Base-by-base conservation (phyloP, 2,797 vertebrate species). In the Esox lucius region DNA sequence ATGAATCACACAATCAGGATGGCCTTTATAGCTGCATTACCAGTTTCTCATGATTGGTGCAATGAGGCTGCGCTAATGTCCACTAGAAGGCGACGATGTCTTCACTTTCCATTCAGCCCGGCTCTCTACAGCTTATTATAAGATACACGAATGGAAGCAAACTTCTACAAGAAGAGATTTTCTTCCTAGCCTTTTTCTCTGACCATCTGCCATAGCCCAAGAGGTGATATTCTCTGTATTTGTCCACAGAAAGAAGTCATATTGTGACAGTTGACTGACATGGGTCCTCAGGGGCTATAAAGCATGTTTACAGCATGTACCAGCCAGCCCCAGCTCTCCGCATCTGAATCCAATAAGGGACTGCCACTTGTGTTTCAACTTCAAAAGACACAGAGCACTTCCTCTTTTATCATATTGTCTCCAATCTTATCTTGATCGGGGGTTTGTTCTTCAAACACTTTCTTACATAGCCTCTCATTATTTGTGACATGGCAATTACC, bases 391-490 rank as follows among this genome's bases (percentile, higher is more conserved):
- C 59, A 87, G 88, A 87, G 85, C 84, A 78, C 81, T 81, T 87
- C 85, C 84, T 19, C 49, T 71, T 83, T 82, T 78, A 73, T 73
- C 83, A 92, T 86, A 89, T 80, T 82, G 86, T 89, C 88, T 91
- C 77, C 87, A 90, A 92, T 92, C 91, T 92, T 92, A 92, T 93
- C 91, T 93, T 74, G 86, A 93, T 93, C 92, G 85, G 80, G 22
- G 81, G 76, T 75, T 71, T 78, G 56, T 81, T 91, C 90, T 92
- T 92, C 90, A 93, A 92, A 93, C 90, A 87, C 86, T 90, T 91
- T 74, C 78, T 84, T 84, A 79, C 87, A 90, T 87, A 84, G 87
- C 87, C 89, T 85, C 87, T 88, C 83, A 87, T 89, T 87, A 88
- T 90, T 91, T 90, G 87, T 84, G 89, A 89, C 87, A 90, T 88